Conservation (phyloP, 1,140 invertebrate genomes). For the Penaeus indicus region DNA sequence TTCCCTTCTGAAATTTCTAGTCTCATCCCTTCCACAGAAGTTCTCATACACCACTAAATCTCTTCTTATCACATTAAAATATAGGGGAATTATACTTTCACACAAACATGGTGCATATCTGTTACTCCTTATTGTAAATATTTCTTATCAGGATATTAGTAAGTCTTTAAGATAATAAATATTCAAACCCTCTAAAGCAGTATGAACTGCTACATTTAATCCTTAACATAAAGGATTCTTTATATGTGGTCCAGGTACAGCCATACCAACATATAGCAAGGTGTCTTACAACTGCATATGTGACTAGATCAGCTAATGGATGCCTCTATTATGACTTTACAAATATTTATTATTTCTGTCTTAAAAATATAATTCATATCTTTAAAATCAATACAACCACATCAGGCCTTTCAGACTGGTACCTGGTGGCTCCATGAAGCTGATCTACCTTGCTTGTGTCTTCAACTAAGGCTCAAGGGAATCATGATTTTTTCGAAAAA, state of each 20-base stretch:
- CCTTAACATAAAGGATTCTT: slow-evolving; percentile 16
- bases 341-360: slow-evolving; percentile 22
- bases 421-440: slow-evolving; percentile 22
- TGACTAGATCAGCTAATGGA: slow-evolving; percentile 62
- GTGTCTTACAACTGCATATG: slow-evolving; percentile 59
- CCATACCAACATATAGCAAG: slow-evolving; percentile 46
- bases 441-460: slow-evolving; percentile 17
- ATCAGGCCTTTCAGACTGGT: slow-evolving; percentile 23
- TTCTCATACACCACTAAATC: no score
- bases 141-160: no score
- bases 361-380: slow-evolving; percentile 8
- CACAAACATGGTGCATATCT: no score
- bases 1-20: no score
- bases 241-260: slow-evolving; percentile 1
- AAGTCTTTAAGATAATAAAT: neutral
- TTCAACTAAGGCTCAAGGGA: slow-evolving; percentile 15
- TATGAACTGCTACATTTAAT: neutral
- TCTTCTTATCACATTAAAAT: no score
- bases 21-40: no score
- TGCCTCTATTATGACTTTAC: slow-evolving; percentile 36
- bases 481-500: no score
- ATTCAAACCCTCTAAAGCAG: neutral
- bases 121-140: no score
- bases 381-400: neutral
- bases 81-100: no score